These are phyloP conservation scores for Lagodon rhomboides DNA, from an alignment of 2,797 vertebrate genomes.

Conservation along the genomic window DNA sequence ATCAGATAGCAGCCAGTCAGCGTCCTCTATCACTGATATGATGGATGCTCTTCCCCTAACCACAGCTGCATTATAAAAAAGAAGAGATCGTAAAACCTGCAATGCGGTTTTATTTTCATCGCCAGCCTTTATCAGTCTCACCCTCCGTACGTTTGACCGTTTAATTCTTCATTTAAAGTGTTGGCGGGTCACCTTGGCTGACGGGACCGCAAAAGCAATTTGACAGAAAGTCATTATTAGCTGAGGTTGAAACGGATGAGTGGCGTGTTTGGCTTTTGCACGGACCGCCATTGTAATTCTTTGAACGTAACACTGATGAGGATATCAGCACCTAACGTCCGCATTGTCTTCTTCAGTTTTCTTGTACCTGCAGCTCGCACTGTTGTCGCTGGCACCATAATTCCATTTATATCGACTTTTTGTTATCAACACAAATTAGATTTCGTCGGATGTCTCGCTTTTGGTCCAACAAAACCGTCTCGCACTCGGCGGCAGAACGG, in stretches of 20 bases:
- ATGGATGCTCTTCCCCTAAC: constrained; percentile 47
- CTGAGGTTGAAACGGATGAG: constrained; percentile 2
- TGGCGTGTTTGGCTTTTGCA: not conserved
- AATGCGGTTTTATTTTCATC: constrained; percentile 43
- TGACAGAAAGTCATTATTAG: constrained; percentile 21
- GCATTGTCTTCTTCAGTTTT: not conserved
- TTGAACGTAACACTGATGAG: no score
- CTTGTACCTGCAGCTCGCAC: no score
- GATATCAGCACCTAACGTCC: not conserved
- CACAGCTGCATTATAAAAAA: constrained; percentile 23
- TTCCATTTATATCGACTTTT: not conserved
- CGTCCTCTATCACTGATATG: constrained; percentile 44
- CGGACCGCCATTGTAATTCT: not conserved
- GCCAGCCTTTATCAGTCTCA: not conserved
- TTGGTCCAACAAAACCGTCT: not conserved
- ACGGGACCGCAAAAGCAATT: not conserved
- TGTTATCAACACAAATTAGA: not conserved
- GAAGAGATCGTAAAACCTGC: constrained; percentile 27
- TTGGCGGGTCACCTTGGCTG: constrained; percentile 41
- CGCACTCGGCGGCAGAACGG: not conserved
- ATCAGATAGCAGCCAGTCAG: constrained; percentile 56
- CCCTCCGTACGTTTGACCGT: no score
- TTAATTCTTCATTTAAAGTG: constrained; percentile 20
- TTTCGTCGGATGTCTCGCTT: not conserved
- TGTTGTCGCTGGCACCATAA: not conserved